phyloP scores from a whole-genome alignment of 1,140 invertebrate genomes.

The Limonius californicus region DNA sequence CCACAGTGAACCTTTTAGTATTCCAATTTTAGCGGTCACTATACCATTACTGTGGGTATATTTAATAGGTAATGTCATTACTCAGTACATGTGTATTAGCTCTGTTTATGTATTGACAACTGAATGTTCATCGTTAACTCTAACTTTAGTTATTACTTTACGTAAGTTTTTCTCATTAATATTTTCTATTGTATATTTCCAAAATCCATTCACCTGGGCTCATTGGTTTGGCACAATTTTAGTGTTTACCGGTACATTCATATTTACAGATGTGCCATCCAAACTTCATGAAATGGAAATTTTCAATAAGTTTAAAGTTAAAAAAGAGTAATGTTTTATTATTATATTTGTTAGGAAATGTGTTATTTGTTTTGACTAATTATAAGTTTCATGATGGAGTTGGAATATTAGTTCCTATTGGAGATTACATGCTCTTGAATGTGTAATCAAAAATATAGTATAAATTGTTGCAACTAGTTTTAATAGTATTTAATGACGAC shows the following conservation, averaged over 20 bases:
- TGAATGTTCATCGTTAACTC: conserved; percentile 89
- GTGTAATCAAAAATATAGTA: no score
- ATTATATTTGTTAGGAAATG: neutral
- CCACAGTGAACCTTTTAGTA: conserved; percentile 51
- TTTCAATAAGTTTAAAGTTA: neutral
- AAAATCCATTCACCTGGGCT: conserved; percentile 86
- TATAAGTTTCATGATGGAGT: neutral
- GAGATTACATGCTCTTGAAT: no score
- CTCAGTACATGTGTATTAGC: conserved; percentile 94
- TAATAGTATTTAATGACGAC: no score
- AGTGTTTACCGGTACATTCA: conserved; percentile 89
- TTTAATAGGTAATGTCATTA: conserved; percentile 81
- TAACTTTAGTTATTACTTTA: conserved; percentile 92
- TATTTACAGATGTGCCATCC: conserved; percentile 78
- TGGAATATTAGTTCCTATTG: neutral
- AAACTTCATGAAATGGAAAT: neutral
- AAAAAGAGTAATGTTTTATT: neutral
- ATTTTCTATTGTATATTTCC: conserved; percentile 94
- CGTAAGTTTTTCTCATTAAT: conserved; percentile 93
- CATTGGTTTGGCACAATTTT: conserved; percentile 92
- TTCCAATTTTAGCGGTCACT: conserved; percentile 50
- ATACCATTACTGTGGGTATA: conserved; percentile 77
- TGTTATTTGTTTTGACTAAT: neutral
- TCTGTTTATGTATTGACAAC: conserved; percentile 93
- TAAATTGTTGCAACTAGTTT: no score